These are phyloP conservation scores for Ormyrus pomaceus DNA, from an alignment of 2,888 invertebrate species.

Conservation along the genomic window DNA sequence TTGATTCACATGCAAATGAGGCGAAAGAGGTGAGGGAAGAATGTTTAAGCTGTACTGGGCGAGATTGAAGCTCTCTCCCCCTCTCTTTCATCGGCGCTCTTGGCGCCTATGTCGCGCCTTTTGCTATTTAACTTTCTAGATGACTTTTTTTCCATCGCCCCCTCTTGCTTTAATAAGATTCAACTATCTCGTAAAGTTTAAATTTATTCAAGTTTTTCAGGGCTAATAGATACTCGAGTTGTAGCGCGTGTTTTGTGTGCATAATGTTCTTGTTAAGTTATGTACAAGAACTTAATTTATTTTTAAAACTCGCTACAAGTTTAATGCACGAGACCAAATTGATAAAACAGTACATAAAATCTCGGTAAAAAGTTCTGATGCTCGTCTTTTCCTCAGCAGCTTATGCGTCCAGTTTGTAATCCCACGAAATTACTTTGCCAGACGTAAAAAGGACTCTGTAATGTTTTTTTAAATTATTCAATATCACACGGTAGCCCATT, in stretches of 20 bases:
- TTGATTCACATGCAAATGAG: constrained; percentile 73
- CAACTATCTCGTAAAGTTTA: constrained; percentile 41
- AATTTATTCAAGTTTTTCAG: constrained; percentile 44
- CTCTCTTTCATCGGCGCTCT: no score
- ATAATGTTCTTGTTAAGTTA: constrained; percentile 34
- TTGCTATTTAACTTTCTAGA: constrained; percentile 40
- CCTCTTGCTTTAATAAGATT: constrained; percentile 29
- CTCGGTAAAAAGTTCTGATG: constrained; percentile 3
- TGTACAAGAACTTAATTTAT: constrained; percentile 11
- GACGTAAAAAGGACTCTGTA: no score
- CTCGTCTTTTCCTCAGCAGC: no score
- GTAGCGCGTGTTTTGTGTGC: constrained; percentile 8
- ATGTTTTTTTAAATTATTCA: no score
- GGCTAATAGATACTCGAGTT: constrained; percentile 33
- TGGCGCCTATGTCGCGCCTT: constrained; percentile 64
- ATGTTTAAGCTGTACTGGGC: constrained; percentile 61
- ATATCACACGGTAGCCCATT: no score
- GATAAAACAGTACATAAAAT: constrained; percentile 32
- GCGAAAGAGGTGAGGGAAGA: constrained; percentile 59
- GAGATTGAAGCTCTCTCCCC: constrained; percentile 62
- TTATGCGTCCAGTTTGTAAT: no score
- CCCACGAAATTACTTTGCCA: no score
- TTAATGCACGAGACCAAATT: constrained; percentile 15
- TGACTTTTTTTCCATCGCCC: constrained; percentile 6
- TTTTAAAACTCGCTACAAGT: constrained; percentile 12